A percentile compares a stretch with the other conserved stretches of the same genome.
phyloP scores from a whole-genome alignment of 2,113 vertebrate species.

The Oxyruncus cristatus region DNA sequence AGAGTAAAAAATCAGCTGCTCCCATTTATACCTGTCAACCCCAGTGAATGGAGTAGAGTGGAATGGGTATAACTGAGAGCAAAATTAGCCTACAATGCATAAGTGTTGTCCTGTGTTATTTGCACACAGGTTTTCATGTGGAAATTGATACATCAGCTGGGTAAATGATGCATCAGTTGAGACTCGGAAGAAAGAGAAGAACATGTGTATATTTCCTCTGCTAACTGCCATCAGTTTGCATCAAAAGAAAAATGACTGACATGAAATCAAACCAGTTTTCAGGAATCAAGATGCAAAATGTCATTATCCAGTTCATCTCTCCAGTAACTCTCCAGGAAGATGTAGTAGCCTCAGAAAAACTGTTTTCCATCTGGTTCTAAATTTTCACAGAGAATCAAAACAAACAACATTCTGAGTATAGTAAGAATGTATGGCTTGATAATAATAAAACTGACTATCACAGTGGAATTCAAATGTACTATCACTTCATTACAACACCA shows the following conservation, averaged over 20 bases:
- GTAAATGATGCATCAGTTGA: not conserved
- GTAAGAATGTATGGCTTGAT: not conserved
- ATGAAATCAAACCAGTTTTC: constrained; percentile 7
- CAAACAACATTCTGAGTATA: not conserved
- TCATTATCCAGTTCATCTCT: not conserved
- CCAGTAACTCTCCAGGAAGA: not conserved
- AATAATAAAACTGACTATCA: not conserved
- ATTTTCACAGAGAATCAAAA: constrained; percentile 17
- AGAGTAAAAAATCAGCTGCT: not conserved
- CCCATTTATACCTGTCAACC: constrained; percentile 16
- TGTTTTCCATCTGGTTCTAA: not conserved
- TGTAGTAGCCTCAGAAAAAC: not conserved
- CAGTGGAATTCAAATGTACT: not conserved
- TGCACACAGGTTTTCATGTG: not conserved
- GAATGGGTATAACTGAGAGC: not conserved
- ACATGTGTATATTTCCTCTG: not conserved
- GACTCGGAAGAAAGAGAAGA: not conserved
- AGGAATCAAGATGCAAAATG: not conserved
- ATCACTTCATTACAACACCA: not conserved
- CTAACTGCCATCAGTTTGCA: not conserved
- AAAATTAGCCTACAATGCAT: not conserved
- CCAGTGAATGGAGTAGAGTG: not conserved
- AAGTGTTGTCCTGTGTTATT: not conserved
- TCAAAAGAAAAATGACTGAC: not conserved
- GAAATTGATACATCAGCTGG: not conserved